A percentile compares a stretch with the other conserved stretches of the same genome.
These are phyloP conservation scores for Tenthredo notha DNA, from an alignment of 2,888 invertebrate genomes.

Conservation along the genomic window DNA sequence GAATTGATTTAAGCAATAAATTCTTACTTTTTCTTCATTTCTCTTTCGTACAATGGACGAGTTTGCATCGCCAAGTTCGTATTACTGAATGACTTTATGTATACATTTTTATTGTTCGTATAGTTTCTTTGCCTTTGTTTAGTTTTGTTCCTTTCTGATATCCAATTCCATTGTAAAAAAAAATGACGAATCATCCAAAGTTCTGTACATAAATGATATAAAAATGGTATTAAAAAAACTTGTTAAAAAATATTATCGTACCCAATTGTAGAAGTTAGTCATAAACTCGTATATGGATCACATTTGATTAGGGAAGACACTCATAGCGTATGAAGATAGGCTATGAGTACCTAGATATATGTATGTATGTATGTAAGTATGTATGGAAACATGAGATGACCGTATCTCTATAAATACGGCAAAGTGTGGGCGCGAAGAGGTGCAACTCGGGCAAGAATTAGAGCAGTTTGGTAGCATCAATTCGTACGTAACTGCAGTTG, in stretches of 20 bases:
- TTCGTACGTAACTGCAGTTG: conserved; percentile 56
- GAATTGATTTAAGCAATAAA: background rate
- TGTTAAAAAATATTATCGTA: background rate
- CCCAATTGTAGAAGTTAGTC: background rate
- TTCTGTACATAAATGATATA: background rate
- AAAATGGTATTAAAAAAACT: too few relatives aligned
- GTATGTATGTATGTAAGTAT: background rate
- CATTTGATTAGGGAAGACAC: background rate
- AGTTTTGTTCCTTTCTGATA: background rate
- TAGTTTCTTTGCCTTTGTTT: background rate
- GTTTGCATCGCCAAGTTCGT: conserved; percentile 14
- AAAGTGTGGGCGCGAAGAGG: conserved; percentile 70
- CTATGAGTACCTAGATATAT: conserved; percentile 2
- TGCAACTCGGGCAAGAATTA: conserved; percentile 67
- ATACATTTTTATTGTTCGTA: background rate
- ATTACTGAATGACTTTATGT: background rate
- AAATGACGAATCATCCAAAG: background rate
- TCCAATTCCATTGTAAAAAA: background rate
- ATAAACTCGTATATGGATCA: background rate
- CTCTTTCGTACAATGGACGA: background rate
- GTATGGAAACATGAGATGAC: conserved; percentile 64
- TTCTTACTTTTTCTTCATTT: background rate
- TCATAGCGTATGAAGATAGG: background rate
- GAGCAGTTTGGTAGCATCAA: conserved; percentile 63
- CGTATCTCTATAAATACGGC: conserved; percentile 73